These are phyloP conservation scores for Melitaea cinxia DNA, from an alignment of 1,140 invertebrate species.

Conservation along the genomic window DNA sequence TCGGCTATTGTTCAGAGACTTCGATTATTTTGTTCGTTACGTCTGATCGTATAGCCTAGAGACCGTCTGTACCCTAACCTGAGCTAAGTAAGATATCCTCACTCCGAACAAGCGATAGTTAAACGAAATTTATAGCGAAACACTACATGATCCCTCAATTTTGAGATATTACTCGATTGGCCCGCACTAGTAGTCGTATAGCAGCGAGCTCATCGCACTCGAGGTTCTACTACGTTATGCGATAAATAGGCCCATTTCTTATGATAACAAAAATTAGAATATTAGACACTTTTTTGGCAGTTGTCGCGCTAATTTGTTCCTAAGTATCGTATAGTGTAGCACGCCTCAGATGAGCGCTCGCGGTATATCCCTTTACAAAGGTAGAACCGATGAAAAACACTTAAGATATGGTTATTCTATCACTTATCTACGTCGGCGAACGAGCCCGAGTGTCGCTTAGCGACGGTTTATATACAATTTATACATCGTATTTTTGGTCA, in stretches of 20 bases:
- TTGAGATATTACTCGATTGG: conserved; percentile 71
- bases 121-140: conserved; percentile 54
- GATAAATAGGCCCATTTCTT: conserved; percentile 10
- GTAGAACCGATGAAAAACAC: conserved; percentile 56
- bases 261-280: neutral
- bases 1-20: conserved; percentile 33
- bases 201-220: neutral
- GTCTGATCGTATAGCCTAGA: neutral
- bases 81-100: conserved; percentile 23
- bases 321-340: conserved; percentile 7
- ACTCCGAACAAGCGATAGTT: conserved; percentile 21
- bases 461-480: conserved; percentile 61
- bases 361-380: conserved; percentile 24
- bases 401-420: conserved; percentile 76
- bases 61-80: conserved; percentile 9
- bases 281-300: neutral
- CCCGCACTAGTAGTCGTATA: conserved; percentile 59
- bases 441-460: conserved; percentile 47
- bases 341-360: conserved; percentile 14
- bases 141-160: conserved; percentile 66
- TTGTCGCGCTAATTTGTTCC: no score
- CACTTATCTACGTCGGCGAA: conserved; percentile 43
- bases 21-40: conserved; percentile 3
- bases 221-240: neutral
- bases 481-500: conserved; percentile 66